Base-by-base conservation (phyloP, 2,888 invertebrate genomes). In the Octonoba sinensis region DNA sequence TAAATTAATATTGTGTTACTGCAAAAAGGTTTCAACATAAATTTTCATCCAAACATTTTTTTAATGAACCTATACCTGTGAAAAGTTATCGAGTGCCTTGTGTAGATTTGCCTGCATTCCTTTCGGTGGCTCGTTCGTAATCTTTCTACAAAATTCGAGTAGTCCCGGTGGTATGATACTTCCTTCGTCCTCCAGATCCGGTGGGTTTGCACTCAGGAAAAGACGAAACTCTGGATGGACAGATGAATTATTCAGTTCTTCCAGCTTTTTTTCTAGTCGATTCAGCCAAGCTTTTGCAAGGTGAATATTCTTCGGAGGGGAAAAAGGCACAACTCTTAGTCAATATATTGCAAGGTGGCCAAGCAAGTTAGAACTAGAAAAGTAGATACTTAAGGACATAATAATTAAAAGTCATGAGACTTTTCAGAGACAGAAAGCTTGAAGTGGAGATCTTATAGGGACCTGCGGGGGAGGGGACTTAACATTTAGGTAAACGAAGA, bases 21-120 rank as follows among this genome's bases (percentile, higher is more conserved):
- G n/a, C n/a, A n/a, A n/a, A n/a, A n/a, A n/a, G n/a, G n/a, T n/a
- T n/a, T n/a, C n/a, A n/a, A n/a, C n/a, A n/a, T n/a, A n/a, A n/a
- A n/a, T n/a, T n/a, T n/a, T n/a, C n/a, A n/a, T n/a, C n/a, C n/a
- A n/a, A n/a, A n/a, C n/a, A 47, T 12, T 47, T 47, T 47, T 15
- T 4, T 4, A 51, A 51, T 51, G 51, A 46, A 36, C 13, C 18
- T 13, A 73, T 77, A 89, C 90, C 87, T 97, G 97, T 84, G 93
- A 95, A 88, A 97, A 98, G 89, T 96, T 97, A 87, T 96, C 95
- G 67, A 98, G 89, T 0, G 97, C 96, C 90, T 97, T 97, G 89
- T 97, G 97, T 16, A 98, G 91, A 89, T 98, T 98, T 11, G 97
- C 97, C 91, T 93, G 92, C 96, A 98, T 97, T 67, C 97, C 97